Percentiles rank a stretch among this genome's conserved stretches.
Conservation (phyloP, 2,888 invertebrate genomes). For the Drosophila longiperda region DNA sequence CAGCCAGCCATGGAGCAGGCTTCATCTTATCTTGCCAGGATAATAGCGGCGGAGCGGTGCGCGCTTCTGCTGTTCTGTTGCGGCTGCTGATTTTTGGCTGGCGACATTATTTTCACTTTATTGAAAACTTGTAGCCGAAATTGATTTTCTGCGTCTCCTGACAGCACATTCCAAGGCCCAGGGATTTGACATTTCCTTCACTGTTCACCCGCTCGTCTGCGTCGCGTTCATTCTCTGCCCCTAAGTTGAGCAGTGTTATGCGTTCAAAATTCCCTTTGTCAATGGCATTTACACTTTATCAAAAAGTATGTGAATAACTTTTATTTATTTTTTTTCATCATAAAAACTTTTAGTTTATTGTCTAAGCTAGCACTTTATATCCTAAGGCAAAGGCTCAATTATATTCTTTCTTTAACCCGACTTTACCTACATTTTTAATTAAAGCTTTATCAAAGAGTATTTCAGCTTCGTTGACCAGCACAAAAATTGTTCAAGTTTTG, state of each 20-base stretch:
- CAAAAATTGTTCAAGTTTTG: not conserved
- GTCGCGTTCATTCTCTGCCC: constrained; percentile 15
- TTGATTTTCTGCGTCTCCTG: constrained; percentile 76
- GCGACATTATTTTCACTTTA: constrained; percentile 80
- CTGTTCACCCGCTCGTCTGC: constrained; percentile 42
- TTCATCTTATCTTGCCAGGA: constrained; percentile 53
- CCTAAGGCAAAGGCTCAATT: not conserved
- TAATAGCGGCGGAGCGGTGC: constrained; percentile 57
- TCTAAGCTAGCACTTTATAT: not conserved
- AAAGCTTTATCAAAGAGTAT: constrained; percentile 10
- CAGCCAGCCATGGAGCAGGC: constrained; percentile 26
- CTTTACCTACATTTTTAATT: not conserved
- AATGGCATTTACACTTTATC: not conserved
- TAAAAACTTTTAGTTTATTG: not conserved
- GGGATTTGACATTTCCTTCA: constrained; percentile 74
- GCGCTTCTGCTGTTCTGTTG: constrained; percentile 31
- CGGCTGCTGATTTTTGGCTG: constrained; percentile 50
- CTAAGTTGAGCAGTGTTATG: not conserved
- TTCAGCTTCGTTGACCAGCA: constrained; percentile 2
- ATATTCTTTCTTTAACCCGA: not conserved
- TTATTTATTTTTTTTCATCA: not conserved
- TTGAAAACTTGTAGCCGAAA: constrained; percentile 79
- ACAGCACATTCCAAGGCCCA: constrained; percentile 65
- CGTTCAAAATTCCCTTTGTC: not conserved
- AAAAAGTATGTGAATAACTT: not conserved